These are phyloP conservation scores for Sinocyclocheilus grahami DNA, from an alignment of 2,113 vertebrate species.

Conservation along the genomic window DNA sequence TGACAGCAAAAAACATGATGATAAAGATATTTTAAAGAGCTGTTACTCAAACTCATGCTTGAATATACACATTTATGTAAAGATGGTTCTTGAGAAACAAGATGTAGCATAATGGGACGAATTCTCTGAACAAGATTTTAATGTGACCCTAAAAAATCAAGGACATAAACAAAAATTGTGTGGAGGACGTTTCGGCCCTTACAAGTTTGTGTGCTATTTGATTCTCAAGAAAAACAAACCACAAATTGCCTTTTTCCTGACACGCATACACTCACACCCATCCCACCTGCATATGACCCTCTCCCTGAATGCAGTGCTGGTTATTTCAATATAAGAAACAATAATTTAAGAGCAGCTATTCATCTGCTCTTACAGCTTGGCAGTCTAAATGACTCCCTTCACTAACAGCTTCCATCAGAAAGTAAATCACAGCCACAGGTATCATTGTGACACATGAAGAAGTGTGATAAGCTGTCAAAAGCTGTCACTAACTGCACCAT, in stretches of 20 bases:
- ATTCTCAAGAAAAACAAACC: not conserved
- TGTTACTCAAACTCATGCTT: not conserved
- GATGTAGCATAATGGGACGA: not conserved
- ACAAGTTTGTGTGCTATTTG: not conserved
- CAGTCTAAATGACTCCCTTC: slow-evolving; percentile 46
- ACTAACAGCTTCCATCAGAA: not conserved
- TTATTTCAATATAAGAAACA: not conserved
- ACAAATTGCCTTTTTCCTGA: not conserved
- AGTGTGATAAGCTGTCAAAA: not conserved
- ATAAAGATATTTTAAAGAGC: not conserved
- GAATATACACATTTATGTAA: not conserved
- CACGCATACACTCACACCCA: not conserved
- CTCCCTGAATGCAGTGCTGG: not conserved
- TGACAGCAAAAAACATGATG: not conserved
- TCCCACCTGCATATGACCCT: not conserved
- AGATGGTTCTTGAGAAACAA: not conserved
- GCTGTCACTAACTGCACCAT: not conserved
- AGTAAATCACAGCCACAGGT: not conserved
- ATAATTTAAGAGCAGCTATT: not conserved
- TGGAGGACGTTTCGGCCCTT: not conserved
- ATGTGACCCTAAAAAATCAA: not conserved
- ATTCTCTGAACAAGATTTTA: not conserved
- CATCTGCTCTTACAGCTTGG: not conserved
- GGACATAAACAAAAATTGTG: not conserved
- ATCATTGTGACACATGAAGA: not conserved